Evolutionary conservation across 2,113 vertebrate genomes (phyloP), one percentile per base, ranked within the genome.

Genomic region (Oryzias woworae): DNA sequence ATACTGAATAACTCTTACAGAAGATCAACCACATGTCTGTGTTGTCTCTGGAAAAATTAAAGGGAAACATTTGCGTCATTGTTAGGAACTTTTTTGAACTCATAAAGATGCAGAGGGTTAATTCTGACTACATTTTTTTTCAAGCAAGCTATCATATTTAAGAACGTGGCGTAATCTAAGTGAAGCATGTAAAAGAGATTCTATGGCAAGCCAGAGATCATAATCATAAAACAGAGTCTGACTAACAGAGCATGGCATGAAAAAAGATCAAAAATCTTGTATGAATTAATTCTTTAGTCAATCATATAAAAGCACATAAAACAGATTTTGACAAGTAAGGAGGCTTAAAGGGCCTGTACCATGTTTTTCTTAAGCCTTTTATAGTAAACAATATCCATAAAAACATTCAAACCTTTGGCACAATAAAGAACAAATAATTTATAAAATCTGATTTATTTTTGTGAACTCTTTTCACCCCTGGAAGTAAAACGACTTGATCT

Each of bases 1-100:
- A 60, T 65, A 26, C 53, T 64, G 51, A 81, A 66, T 58, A 66
- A 79, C 71, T 53, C 16, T 66, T 41, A 58, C 48, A 10, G 12
- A 42, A 26, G 18, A 42, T 88, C 78, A 92, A 92, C 94, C 89
- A 90, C 94, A 92, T 84, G 79, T 76, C 66, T 77, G 69, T 89
- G 84, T 31, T 59, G 18, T 14, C 31, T 59, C 14, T 52, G 44
- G 50, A 65, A 28, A 42, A 17, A 5, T 5, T 17, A 46, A 46
- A 46, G 16, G 2, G 18, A 5, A 4, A 2, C 7, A 5, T 45
- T 24, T 16, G 2, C 12, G 2, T 1, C 0, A 36, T 36, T 36
- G 2, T 36, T 12, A 10, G 36, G 36, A 10, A 36, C 36, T 36
- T 36, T 36, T 13, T 2, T 12, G 8, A 36, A 36, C 36, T 36